A percentile compares a stretch with the other conserved stretches of the same genome.
Conservation (phyloP, 2,888 invertebrate species). For the Punctoribates punctum region DNA sequence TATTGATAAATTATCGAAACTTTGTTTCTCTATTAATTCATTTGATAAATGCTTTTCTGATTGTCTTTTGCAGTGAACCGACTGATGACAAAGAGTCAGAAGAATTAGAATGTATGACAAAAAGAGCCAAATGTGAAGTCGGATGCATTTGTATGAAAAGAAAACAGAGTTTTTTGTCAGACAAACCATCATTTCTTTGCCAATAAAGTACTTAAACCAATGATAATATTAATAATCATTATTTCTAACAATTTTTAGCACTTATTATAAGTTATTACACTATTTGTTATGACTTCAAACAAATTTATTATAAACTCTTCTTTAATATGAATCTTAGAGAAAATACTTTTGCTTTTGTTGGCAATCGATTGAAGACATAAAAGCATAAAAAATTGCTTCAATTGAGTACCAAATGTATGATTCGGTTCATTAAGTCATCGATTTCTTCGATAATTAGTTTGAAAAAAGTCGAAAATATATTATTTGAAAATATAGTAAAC, state of each 20-base stretch:
- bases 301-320: not conserved
- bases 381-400: too few species aligned
- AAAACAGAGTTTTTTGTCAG: not conserved
- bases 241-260: not conserved
- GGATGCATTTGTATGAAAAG: constrained; percentile 16
- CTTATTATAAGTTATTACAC: not conserved
- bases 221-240: constrained; percentile 11
- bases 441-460: too few species aligned
- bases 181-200: not conserved
- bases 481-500: too few species aligned
- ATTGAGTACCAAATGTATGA: too few species aligned
- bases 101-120: constrained; percentile 12
- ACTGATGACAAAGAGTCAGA: constrained; percentile 12
- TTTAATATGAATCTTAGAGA: not conserved
- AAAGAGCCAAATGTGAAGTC: constrained; percentile 15
- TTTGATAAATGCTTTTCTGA: not conserved
- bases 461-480: too few species aligned
- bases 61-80: not conserved
- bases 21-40: not conserved
- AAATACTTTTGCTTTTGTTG: not conserved
- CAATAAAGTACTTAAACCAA: not conserved
- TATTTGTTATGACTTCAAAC: not conserved
- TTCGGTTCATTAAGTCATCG: too few species aligned
- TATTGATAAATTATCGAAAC: not conserved
- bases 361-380: too few species aligned